phyloP scores from a whole-genome alignment of 2,888 invertebrate genomes.

The Ganaspis brasiliensis region DNA sequence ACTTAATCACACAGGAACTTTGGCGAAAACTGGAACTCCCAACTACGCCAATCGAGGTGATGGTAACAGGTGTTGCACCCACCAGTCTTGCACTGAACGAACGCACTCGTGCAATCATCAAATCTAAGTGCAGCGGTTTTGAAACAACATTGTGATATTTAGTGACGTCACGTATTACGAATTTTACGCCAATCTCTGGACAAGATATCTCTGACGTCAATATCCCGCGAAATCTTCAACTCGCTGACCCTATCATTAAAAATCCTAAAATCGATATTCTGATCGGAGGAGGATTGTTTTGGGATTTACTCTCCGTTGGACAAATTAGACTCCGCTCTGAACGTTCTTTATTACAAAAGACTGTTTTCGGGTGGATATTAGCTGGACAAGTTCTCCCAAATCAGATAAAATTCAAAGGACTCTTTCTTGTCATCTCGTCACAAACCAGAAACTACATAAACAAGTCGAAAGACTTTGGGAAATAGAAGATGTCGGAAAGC shows the following conservation, averaged over 20 bases:
- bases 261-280: slow-evolving; percentile 33
- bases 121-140: neutral
- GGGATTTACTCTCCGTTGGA: slow-evolving; percentile 3
- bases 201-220: neutral
- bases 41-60: neutral
- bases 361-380: slow-evolving; percentile 36
- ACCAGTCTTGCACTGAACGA: neutral
- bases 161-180: neutral
- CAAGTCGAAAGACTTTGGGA: slow-evolving; percentile 52
- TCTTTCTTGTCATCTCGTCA: neutral
- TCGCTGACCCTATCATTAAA: neutral
- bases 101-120: neutral
- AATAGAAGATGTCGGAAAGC: slow-evolving; percentile 36
- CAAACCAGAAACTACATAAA: slow-evolving; percentile 38
- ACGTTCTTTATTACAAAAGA: slow-evolving; percentile 34
- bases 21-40: neutral
- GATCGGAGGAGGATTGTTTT: slow-evolving; percentile 33
- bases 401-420: neutral
- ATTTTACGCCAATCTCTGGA: neutral
- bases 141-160: neutral
- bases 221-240: neutral
- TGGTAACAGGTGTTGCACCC: neutral
- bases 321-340: slow-evolving; percentile 11
- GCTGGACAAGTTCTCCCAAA: neutral
- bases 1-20: neutral